A percentile compares a stretch with the other conserved stretches of the same genome.
Conservation (phyloP, 2,797 vertebrate genomes). For the Tokudaia tokunoshimensis region DNA sequence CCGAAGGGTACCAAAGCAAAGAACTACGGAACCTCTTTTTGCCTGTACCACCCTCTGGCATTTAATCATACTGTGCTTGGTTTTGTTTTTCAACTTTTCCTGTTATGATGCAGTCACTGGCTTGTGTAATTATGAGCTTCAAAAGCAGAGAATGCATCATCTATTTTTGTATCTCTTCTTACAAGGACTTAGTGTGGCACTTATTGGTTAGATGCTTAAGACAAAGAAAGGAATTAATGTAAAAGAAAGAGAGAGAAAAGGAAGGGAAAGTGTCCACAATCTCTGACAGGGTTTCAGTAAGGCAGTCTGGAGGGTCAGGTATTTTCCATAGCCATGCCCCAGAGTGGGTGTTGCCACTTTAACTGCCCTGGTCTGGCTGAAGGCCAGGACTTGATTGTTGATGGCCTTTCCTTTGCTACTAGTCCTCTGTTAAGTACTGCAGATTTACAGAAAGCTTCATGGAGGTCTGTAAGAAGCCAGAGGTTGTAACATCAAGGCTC, state of each 20-base stretch:
- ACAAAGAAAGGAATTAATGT: not conserved
- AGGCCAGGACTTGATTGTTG: constrained; percentile 60
- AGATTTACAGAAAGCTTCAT: not conserved
- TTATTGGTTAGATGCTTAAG: constrained; percentile 21
- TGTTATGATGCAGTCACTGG: constrained; percentile 30
- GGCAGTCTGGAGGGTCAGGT: constrained; percentile 20
- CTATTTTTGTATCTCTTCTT: constrained; percentile 39
- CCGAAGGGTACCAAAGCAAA: constrained; percentile 13
- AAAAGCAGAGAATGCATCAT: constrained; percentile 40
- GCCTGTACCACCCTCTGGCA: not conserved
- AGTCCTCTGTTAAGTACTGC: not conserved
- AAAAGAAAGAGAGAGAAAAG: not conserved
- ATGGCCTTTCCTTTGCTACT: constrained; percentile 59
- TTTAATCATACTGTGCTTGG: constrained; percentile 29
- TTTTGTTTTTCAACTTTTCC: constrained; percentile 61
- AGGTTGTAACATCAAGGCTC: not conserved
- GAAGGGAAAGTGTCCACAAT: not conserved
- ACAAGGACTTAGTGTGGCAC: not conserved
- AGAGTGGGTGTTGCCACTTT: constrained; percentile 64
- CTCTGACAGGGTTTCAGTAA: constrained; percentile 1
- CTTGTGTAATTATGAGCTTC: constrained; percentile 41
- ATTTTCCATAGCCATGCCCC: constrained; percentile 58
- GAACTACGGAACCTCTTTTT: constrained; percentile 14
- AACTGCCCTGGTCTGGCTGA: constrained; percentile 51
- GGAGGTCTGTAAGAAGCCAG: not conserved